phyloP scores from a whole-genome alignment of 2,113 vertebrate species.

The Vidua chalybeata region DNA sequence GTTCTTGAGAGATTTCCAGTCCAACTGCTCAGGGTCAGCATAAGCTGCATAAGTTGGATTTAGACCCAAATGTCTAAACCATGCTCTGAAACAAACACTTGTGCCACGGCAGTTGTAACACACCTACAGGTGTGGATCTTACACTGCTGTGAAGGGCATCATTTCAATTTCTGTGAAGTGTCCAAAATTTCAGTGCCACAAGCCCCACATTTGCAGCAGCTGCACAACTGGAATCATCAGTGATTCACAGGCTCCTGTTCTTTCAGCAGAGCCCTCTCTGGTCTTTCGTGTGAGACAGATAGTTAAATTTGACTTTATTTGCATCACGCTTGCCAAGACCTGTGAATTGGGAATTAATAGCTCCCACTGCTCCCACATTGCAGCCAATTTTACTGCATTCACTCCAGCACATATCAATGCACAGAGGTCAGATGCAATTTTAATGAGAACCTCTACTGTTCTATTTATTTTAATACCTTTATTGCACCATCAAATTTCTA shows the following conservation, averaged over 20 bases:
- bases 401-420: background rate
- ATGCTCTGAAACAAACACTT: fast-evolving
- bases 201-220: background rate
- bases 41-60: background rate
- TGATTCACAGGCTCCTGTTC: background rate
- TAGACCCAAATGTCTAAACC: background rate
- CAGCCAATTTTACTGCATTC: constrained; percentile 10
- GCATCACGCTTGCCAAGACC: background rate
- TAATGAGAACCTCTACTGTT: constrained; percentile 44
- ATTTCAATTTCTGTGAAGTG: background rate
- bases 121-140: background rate
- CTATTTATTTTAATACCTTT: constrained; percentile 67
- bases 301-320: background rate
- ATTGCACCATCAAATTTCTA: constrained; percentile 52
- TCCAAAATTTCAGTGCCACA: background rate
- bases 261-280: background rate
- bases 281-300: background rate
- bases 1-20: background rate
- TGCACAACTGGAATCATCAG: constrained; percentile 33
- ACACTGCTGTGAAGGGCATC: background rate
- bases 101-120: background rate
- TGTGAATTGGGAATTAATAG: constrained; percentile 5
- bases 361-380: background rate
- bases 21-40: background rate
- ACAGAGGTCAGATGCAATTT: constrained; percentile 56